phyloP scores from a whole-genome alignment of 2,113 vertebrate species.

The Shinisaurus crocodilurus region DNA sequence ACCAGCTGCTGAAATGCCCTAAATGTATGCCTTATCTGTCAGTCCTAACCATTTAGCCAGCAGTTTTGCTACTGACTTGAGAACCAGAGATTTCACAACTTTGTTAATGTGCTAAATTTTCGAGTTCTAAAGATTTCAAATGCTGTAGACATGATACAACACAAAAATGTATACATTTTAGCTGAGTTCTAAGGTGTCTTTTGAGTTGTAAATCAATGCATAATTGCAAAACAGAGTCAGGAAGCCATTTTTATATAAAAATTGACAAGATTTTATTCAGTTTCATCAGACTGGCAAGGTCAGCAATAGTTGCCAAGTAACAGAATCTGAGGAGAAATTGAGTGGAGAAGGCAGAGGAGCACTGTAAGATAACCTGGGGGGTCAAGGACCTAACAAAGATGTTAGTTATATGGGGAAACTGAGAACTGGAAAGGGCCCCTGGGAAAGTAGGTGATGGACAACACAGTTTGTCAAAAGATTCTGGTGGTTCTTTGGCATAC shows the following conservation, averaged over 20 bases:
- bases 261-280: not conserved
- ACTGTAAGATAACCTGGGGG: not conserved
- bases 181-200: not conserved
- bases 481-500: not conserved
- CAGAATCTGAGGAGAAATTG: not conserved
- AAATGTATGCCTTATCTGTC: not conserved
- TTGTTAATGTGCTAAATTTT: not conserved
- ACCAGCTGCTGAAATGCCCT: too few species aligned
- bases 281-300: not conserved
- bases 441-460: not conserved
- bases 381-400: not conserved
- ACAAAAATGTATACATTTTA: not conserved
- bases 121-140: not conserved
- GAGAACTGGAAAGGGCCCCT: not conserved
- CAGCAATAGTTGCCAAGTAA: not conserved
- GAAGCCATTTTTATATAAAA: constrained; percentile 43
- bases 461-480: not conserved
- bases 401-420: not conserved
- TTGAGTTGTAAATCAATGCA: not conserved
- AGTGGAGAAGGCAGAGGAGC: not conserved
- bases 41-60: not conserved
- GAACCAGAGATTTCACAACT: not conserved
- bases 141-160: too few species aligned
- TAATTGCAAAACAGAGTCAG: constrained; percentile 21
- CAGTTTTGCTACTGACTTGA: too few species aligned